phyloP scores from a whole-genome alignment of 1,140 invertebrate species.

The Heterodera schachtii region DNA sequence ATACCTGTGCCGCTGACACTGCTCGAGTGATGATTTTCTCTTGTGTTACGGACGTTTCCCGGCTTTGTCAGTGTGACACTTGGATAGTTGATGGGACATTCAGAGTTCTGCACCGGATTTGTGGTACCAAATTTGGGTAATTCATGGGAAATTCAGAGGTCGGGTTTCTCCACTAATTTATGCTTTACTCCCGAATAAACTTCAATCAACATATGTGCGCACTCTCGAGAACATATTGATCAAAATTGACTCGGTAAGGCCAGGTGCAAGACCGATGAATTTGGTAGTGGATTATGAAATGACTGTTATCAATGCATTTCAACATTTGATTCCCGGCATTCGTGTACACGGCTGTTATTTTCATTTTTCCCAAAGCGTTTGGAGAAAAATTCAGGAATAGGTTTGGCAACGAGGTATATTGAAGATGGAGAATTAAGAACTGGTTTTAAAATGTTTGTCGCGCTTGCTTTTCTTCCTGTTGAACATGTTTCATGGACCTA shows the following conservation, averaged over 20 bases:
- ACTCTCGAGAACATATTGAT: neutral
- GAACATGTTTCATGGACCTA: neutral
- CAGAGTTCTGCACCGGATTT: neutral
- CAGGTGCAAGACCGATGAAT: neutral
- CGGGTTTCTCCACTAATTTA: slow-evolving; percentile 8
- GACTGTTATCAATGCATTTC: neutral
- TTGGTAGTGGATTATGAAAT: slow-evolving; percentile 12
- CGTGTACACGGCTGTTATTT: neutral
- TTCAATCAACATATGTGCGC: neutral
- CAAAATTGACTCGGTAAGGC: neutral
- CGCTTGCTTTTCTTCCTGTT: neutral
- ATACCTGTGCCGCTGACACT: slow-evolving; percentile 1
- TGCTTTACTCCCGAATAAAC: slow-evolving; percentile 6
- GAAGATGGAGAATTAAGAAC: neutral
- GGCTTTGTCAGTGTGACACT: neutral
- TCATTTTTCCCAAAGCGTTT: neutral
- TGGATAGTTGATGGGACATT: slow-evolving; percentile 27
- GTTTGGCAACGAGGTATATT: neutral
- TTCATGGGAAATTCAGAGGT: neutral
- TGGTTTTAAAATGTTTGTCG: slow-evolving; percentile 1
- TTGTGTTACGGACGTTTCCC: slow-evolving; percentile 9
- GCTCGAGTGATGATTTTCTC: no score
- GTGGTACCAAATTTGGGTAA: slow-evolving; percentile 26
- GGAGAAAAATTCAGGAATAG: neutral
- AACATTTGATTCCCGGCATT: neutral